Percentiles rank a stretch among this genome's conserved stretches.
Conservation (phyloP, 2,797 vertebrate species). For the Sebastes oblongus region DNA sequence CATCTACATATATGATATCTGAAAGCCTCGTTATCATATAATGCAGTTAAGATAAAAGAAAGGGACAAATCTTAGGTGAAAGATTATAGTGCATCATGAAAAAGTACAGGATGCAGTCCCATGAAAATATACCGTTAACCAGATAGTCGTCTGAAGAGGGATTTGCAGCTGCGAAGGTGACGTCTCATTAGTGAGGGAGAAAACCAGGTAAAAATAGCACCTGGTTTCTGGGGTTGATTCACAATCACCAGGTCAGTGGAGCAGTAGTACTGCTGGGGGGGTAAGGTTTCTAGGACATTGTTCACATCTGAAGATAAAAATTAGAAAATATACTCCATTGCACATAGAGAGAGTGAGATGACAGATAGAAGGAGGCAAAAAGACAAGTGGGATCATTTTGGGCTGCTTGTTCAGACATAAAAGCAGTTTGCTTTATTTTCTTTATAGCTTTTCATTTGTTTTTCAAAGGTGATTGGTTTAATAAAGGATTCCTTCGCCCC, state of each 20-base stretch:
- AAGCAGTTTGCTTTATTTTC: no score
- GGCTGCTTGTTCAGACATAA: no score
- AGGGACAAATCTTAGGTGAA: neutral
- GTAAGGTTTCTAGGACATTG: conserved; percentile 51
- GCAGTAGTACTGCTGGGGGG: conserved; percentile 27
- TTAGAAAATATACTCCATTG: conserved; percentile 4
- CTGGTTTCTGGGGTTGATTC: conserved; percentile 48
- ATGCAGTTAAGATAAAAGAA: neutral
- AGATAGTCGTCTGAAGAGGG: neutral
- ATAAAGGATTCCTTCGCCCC: neutral
- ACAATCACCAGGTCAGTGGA: conserved; percentile 60
- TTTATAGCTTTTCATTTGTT: neutral
- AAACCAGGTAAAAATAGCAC: conserved; percentile 42
- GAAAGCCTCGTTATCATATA: neutral
- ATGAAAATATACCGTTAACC: neutral
- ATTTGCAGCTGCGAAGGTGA: conserved; percentile 10
- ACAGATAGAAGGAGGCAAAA: neutral
- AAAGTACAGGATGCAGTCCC: neutral
- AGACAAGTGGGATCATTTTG: neutral
- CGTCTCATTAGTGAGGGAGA: conserved; percentile 33
- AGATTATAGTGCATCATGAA: neutral
- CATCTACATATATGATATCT: neutral
- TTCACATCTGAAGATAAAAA: conserved; percentile 27
- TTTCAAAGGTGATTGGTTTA: neutral
- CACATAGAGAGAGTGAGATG: conserved; percentile 4